Percentiles rank a stretch among this genome's conserved stretches.
Conservation (phyloP, 2,888 invertebrate genomes). For the Drosophila incognita region DNA sequence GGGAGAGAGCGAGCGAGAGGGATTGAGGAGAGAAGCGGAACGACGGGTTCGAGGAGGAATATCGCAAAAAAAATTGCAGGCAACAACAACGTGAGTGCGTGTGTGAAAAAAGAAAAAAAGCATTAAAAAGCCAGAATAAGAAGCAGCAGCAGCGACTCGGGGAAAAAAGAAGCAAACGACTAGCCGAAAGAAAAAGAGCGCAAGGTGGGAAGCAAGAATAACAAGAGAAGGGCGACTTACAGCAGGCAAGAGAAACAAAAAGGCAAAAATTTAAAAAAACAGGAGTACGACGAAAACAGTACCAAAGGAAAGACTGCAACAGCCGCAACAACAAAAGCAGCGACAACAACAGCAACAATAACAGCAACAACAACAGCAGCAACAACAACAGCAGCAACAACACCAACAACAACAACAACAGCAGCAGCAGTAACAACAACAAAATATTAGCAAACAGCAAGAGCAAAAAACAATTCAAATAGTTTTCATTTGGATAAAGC, state of each 20-base stretch:
- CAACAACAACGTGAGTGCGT: slow-evolving; percentile 70
- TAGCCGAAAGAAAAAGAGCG: slow-evolving; percentile 43
- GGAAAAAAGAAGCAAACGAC: slow-evolving; percentile 36
- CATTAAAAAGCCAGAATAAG: slow-evolving; percentile 51
- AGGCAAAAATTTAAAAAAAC: slow-evolving; percentile 29
- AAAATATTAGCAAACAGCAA: slow-evolving; percentile 42
- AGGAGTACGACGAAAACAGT: slow-evolving; percentile 31
- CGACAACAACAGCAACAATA: slow-evolving; percentile 24
- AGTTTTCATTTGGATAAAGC: slow-evolving; percentile 48
- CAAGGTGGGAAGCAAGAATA: slow-evolving; percentile 50
- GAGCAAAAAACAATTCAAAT: slow-evolving; percentile 51
- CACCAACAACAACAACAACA: slow-evolving; percentile 5
- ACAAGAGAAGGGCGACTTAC: slow-evolving; percentile 36
- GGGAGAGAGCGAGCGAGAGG: neutral
- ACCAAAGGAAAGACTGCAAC: slow-evolving; percentile 30
- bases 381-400: slow-evolving; percentile 19
- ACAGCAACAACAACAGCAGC: slow-evolving; percentile 20
- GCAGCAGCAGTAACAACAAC: slow-evolving; percentile 23
- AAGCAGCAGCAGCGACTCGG: slow-evolving; percentile 34
- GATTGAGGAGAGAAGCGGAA: slow-evolving; percentile 19
- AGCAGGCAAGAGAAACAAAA: slow-evolving; percentile 32
- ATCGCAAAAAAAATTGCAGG: slow-evolving; percentile 59
- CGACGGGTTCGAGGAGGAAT: slow-evolving; percentile 59
- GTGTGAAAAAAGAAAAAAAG: slow-evolving; percentile 43
- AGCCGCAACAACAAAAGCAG: slow-evolving; percentile 6